These are phyloP conservation scores for Diloba caeruleocephala DNA, from an alignment of 2,888 invertebrate genomes.

Conservation along the genomic window DNA sequence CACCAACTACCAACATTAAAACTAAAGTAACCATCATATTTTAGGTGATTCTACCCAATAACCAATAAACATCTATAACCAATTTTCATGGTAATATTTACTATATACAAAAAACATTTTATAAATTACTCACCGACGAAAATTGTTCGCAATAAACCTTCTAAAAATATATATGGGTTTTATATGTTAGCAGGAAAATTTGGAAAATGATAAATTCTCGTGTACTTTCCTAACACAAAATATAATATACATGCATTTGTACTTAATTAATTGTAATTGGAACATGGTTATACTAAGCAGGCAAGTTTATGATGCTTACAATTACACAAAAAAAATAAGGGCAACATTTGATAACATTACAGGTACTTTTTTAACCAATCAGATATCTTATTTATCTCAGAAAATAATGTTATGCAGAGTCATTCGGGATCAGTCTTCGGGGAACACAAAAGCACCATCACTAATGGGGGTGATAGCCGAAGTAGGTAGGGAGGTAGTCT, in stretches of 20 bases:
- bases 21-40: no score
- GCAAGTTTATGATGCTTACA: constrained; percentile 29
- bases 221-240: constrained; percentile 20
- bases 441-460: constrained; percentile 64
- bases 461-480: constrained; percentile 44
- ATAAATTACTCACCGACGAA: constrained; percentile 37
- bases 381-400: not conserved
- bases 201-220: constrained; percentile 11
- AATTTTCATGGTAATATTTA: no score
- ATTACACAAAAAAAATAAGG: constrained; percentile 25
- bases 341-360: constrained; percentile 15
- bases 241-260: constrained; percentile 27
- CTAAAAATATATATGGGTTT: not conserved
- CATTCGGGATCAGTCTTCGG: constrained; percentile 64
- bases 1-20: no score
- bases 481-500: constrained; percentile 37
- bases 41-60: no score
- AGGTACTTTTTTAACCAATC: constrained; percentile 11
- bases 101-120: constrained; percentile 1
- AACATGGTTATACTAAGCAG: constrained; percentile 36
- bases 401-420: constrained; percentile 7
- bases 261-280: constrained; percentile 22
- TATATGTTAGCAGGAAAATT: constrained; percentile 18
- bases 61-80: no score
- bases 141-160: constrained; percentile 1